Conservation (phyloP, 2,113 vertebrate species). For the Tupaia chinensis region DNA sequence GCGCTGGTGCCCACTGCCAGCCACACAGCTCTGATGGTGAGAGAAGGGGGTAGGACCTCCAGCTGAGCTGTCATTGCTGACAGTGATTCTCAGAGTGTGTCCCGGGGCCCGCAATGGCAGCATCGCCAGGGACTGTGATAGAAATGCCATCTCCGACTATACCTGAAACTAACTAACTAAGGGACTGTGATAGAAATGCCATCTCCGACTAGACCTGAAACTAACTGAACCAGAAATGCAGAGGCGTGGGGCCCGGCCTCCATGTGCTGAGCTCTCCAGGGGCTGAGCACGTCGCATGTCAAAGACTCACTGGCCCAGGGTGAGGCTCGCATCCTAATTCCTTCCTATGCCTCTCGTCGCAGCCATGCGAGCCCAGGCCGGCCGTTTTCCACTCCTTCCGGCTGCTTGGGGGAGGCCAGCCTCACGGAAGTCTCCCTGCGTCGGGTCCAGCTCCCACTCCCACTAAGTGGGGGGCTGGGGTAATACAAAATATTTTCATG, state of each 20-base stretch:
- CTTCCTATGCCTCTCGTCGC: not conserved
- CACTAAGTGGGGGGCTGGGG: too few relatives aligned
- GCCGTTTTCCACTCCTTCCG: not conserved
- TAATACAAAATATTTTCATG: not conserved
- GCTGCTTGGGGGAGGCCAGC: not conserved
- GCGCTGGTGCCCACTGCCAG: not conserved
- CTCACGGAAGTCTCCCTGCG: not conserved
- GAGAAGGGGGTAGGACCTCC: too few relatives aligned
- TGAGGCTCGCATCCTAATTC: not conserved
- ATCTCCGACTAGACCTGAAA: too few relatives aligned
- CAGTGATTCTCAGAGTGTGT: not conserved
- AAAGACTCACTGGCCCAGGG: not conserved
- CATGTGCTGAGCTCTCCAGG: not conserved
- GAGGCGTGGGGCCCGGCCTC: not conserved
- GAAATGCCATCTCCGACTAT: not conserved
- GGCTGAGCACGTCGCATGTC: not conserved
- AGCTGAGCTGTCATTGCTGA: too few relatives aligned
- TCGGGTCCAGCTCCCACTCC: not conserved
- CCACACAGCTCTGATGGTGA: not conserved
- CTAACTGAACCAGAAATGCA: not conserved
- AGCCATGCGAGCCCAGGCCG: not conserved
- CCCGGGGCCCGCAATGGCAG: not conserved
- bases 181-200: too few relatives aligned
- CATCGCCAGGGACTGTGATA: not conserved
- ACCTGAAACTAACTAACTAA: not conserved